These are phyloP conservation scores for Nezara viridula DNA, from an alignment of 2,888 invertebrate species.

Conservation along the genomic window DNA sequence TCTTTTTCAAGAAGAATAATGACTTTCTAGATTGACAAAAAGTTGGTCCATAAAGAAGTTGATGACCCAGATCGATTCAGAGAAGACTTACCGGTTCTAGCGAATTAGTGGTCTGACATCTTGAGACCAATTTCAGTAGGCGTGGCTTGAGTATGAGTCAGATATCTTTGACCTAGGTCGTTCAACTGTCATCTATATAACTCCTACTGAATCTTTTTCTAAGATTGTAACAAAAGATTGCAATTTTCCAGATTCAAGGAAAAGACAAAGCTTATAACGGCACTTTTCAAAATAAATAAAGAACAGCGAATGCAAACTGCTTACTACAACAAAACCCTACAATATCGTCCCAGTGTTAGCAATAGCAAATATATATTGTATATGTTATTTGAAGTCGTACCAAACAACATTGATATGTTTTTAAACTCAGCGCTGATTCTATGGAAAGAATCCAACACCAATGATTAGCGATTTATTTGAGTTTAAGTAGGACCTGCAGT, in stretches of 20 bases:
- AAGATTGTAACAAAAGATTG: background rate
- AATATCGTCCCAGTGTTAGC: no score
- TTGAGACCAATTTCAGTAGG: background rate
- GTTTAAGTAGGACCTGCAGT: no score
- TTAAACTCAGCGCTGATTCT: no score
- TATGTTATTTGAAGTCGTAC: no score
- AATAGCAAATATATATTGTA: no score
- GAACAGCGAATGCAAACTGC: no score
- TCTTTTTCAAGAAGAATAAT: background rate
- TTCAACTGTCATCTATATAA: background rate
- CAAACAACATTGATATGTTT: no score
- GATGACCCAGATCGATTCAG: background rate
- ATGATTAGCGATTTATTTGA: no score
- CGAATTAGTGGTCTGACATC: constrained; percentile 15
- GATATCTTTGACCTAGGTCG: constrained; percentile 2
- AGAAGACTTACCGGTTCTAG: constrained; percentile 31
- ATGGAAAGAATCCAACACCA: no score
- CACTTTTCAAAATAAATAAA: no score
- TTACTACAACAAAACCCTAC: no score
- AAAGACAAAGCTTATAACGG: no score
- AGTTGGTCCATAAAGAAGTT: background rate
- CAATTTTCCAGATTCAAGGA: background rate
- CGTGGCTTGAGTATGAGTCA: background rate
- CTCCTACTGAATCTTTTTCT: background rate
- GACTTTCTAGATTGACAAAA: background rate